Base-by-base conservation (phyloP, 2,113 vertebrate genomes). In the Lanius collurio region DNA sequence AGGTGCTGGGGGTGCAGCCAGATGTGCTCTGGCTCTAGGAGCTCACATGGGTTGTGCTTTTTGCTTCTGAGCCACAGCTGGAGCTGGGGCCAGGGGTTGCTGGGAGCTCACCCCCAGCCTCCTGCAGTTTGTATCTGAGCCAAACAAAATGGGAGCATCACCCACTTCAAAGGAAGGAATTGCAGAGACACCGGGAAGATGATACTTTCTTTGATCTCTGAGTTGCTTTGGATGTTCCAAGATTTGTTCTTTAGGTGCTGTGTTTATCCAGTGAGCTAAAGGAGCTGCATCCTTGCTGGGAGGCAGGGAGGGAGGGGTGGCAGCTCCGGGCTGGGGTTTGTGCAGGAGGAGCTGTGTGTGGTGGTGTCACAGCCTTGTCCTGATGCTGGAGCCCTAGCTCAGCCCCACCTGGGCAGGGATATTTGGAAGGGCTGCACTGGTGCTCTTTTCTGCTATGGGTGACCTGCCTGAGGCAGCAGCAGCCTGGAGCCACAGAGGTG, bases 151-250 rank as follows among this genome's bases (percentile, higher is more conserved):
- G 2, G 41, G 37, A 71, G 31, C 70, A 37, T 39, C 57, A 2
- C 42, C 28, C 11, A 5, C 63, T 87, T 95, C 87, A 93, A 70
- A 93, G 53, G 78, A 10, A 44, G 46, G 59, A 69, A 31, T 57
- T 47, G 42, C 42, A 20, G 22, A 59, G 33, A 7, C 24, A 10
- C 22, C 35, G 6, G 41, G 46, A 59, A 47, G 23, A 0, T 2
- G 53, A 49, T 39, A 39, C 76, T 28, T 74, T 22, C 83, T 94
- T 86, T 96, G 92, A 93, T 94, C 90, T 86, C 78, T 24, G 69
- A 70, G 41, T 3, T 78, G 82, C 63, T 88, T 33, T 89, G 80
- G 68, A 9, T 80, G 79, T 92, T 57, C 47, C 0, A 18, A 15
- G 3, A 24, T 90, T 24, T 73, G 37, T 75, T 65, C 79, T 69